Evolutionary conservation across 2,797 vertebrate species (phyloP).

Genomic region (Paedocypris micromegethes): DNA sequence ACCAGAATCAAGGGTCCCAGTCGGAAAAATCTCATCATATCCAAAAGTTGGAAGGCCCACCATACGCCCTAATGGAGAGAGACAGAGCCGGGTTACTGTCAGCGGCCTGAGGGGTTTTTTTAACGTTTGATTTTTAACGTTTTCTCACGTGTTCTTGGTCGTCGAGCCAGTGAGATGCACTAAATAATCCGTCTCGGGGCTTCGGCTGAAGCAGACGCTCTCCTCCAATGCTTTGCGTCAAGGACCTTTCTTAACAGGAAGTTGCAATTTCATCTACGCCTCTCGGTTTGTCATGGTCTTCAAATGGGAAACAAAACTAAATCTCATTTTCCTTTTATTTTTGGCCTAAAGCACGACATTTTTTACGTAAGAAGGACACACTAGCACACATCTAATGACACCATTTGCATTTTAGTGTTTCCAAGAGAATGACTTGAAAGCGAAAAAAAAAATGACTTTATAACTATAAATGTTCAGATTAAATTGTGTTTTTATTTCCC

Average conservation of each 20-base stretch:
- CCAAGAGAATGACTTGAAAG: too few relatives aligned
- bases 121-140: slow-evolving; percentile 22
- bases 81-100: slow-evolving; percentile 50
- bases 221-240: slow-evolving; percentile 64
- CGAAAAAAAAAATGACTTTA: too few relatives aligned
- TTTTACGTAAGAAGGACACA: neutral
- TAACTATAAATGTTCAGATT: too few relatives aligned
- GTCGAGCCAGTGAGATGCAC: slow-evolving; percentile 69
- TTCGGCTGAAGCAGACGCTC: slow-evolving; percentile 55
- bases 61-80: slow-evolving; percentile 71
- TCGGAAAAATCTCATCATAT: slow-evolving; percentile 77
- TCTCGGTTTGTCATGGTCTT: slow-evolving; percentile 37
- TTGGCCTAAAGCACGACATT: neutral
- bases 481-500: too few relatives aligned
- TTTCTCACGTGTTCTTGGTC: slow-evolving; percentile 62
- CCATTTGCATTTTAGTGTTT: too few relatives aligned
- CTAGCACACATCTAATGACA: too few relatives aligned
- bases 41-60: slow-evolving; percentile 66
- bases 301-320: slow-evolving; percentile 15
- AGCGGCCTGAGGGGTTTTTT: slow-evolving; percentile 9
- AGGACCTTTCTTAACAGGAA: slow-evolving; percentile 65
- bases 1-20: slow-evolving; percentile 70
- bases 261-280: slow-evolving; percentile 63
- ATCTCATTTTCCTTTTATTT: neutral
- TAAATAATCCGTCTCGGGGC: slow-evolving; percentile 63